Conservation (phyloP, 2,113 vertebrate genomes). For the Cisticola juncidis region DNA sequence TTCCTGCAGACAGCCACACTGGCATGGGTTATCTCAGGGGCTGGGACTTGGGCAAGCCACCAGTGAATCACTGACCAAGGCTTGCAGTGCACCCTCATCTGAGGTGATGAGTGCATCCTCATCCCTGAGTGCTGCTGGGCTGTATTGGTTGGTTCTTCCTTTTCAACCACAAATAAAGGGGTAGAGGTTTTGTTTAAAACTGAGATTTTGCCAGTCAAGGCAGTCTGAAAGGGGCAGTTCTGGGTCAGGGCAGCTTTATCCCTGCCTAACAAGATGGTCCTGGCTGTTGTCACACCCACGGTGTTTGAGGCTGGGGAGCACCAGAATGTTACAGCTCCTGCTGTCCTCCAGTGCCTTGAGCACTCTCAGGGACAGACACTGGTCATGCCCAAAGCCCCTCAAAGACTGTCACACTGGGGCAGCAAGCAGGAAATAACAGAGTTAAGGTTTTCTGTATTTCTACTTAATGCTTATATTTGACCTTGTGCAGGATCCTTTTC, state of each 20-base stretch:
- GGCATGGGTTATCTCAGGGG: not conserved
- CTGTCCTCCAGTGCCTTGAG: not conserved
- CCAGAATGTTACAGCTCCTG: not conserved
- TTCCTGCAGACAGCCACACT: not conserved
- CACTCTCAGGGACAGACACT: fast-evolving
- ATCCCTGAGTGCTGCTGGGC: not conserved
- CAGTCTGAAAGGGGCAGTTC: not conserved
- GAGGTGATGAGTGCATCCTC: too few relatives aligned
- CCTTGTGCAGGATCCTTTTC: not conserved
- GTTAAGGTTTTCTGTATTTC: not conserved
- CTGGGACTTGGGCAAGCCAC: not conserved
- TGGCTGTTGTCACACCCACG: not conserved
- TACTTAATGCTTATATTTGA: not conserved
- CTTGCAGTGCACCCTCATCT: not conserved
- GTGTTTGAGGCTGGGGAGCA: not conserved
- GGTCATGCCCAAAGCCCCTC: not conserved
- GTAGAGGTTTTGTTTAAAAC: not conserved
- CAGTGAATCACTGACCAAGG: not conserved
- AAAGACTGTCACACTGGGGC: not conserved
- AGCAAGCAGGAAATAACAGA: not conserved
- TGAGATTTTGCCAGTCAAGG: not conserved
- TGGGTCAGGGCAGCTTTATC: not conserved
- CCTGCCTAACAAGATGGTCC: not conserved
- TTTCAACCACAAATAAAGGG: not conserved
- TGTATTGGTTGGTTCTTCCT: not conserved